A percentile compares a stretch with the other conserved stretches of the same genome.
These are phyloP conservation scores for Pachyuromys duprasi DNA, from an alignment of 2,797 vertebrate species.

Conservation along the genomic window DNA sequence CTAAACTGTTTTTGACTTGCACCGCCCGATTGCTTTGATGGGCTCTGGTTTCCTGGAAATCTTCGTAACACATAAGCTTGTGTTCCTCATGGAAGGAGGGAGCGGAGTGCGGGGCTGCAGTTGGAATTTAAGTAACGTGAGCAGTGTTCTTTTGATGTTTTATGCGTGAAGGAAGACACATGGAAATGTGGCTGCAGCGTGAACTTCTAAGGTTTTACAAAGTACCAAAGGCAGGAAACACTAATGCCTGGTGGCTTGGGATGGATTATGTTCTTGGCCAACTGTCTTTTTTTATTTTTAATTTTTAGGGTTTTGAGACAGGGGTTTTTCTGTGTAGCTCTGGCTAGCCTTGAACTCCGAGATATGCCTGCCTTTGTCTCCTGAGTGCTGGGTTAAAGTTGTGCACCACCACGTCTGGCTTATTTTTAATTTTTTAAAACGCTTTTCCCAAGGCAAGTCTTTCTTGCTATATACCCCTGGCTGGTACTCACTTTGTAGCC, in stretches of 20 bases:
- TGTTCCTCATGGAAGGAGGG: background rate
- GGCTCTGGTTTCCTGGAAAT: background rate
- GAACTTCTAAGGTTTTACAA: slow-evolving; percentile 26
- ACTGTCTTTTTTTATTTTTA: background rate
- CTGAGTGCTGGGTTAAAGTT: background rate
- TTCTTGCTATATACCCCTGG: background rate
- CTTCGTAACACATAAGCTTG: background rate
- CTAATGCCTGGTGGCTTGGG: background rate
- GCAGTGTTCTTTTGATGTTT: slow-evolving; percentile 39
- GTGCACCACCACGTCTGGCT: no score
- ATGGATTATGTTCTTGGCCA: slow-evolving; percentile 14
- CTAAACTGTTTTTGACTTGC: slow-evolving; percentile 30
- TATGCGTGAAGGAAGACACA: background rate
- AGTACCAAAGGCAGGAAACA: slow-evolving; percentile 23
- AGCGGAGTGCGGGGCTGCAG: background rate
- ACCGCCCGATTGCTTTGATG: background rate
- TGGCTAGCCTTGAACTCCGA: background rate
- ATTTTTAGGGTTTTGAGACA: background rate
- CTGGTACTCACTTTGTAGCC: background rate
- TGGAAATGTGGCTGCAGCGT: background rate
- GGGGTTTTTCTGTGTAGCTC: background rate
- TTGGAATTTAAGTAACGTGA: background rate
- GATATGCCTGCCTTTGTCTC: background rate
- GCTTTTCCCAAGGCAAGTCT: background rate
- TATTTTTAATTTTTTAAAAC: background rate